Conservation (phyloP, 2,888 invertebrate species). For the Ophonus ardosiacus region DNA sequence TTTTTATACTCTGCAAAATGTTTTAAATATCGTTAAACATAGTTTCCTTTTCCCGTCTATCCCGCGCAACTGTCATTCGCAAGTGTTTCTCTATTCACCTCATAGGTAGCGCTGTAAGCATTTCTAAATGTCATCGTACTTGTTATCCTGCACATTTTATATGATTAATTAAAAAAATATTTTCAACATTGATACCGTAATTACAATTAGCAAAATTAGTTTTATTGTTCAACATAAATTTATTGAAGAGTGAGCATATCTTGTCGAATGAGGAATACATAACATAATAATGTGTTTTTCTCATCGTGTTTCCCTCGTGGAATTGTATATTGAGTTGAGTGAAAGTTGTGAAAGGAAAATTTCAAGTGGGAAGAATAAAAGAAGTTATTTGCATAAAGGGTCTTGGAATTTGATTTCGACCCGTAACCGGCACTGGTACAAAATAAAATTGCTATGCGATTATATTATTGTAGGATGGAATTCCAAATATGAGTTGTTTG, state of each 20-base stretch:
- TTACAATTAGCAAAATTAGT: too few relatives aligned
- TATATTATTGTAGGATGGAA: neutral
- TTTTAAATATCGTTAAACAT: too few relatives aligned
- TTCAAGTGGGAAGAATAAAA: slow-evolving; percentile 27
- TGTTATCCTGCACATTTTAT: too few relatives aligned
- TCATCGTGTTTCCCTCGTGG: neutral
- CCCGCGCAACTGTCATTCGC: too few relatives aligned
- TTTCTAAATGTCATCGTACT: too few relatives aligned
- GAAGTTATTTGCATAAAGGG: slow-evolving; percentile 18
- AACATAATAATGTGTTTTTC: neutral
- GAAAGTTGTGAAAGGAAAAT: slow-evolving; percentile 32
- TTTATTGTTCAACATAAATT: neutral
- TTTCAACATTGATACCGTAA: too few relatives aligned
- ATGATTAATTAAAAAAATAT: too few relatives aligned
- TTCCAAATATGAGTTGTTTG: neutral
- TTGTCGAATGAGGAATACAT: neutral
- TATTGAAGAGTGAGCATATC: neutral
- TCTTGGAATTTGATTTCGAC: neutral
- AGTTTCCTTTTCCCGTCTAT: too few relatives aligned
- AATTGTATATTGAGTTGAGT: slow-evolving; percentile 5
- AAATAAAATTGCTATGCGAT: neutral
- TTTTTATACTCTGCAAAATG: too few relatives aligned
- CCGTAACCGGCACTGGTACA: neutral
- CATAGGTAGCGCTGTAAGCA: too few relatives aligned
- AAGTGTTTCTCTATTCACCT: too few relatives aligned